These are phyloP conservation scores for Pithys albifrons DNA, from an alignment of 2,113 vertebrate genomes.

Conservation along the genomic window DNA sequence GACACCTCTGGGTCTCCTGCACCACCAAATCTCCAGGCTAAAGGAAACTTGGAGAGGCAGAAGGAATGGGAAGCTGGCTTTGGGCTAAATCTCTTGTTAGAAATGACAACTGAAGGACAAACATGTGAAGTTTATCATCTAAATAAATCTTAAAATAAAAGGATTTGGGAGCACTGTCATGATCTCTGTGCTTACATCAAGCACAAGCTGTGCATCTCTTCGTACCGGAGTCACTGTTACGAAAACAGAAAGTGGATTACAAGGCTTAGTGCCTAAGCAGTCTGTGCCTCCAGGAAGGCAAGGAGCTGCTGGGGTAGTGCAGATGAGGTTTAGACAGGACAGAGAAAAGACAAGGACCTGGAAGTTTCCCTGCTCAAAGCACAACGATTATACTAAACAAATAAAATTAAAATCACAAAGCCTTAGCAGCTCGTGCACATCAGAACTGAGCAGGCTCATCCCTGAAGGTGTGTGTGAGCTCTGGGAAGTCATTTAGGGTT, in stretches of 20 bases:
- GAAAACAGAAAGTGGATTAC: conserved; percentile 53
- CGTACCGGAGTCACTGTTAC: background rate
- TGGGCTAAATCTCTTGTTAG: background rate
- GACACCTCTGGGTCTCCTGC: background rate
- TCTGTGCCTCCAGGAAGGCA: background rate
- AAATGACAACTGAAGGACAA: background rate
- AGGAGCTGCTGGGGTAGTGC: background rate
- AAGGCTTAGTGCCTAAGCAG: conserved; percentile 42
- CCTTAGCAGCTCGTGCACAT: background rate
- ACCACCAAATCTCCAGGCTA: background rate
- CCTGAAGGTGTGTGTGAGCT: rapidly evolving
- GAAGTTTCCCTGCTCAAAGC: background rate
- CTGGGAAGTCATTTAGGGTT: background rate
- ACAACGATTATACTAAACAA: background rate
- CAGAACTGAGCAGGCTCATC: background rate
- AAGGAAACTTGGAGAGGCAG: background rate
- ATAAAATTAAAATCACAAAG: background rate
- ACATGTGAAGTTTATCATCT: background rate
- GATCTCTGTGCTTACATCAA: conserved; percentile 49
- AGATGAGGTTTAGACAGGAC: background rate
- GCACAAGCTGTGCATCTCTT: conserved; percentile 47
- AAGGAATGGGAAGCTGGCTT: background rate
- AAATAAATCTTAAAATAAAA: conserved; percentile 44
- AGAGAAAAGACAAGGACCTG: background rate
- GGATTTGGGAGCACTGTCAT: conserved; percentile 9